Evolutionary conservation across 1,140 invertebrate species (phyloP), one percentile per base, ranked within the genome.

Genomic region (Atta texana): DNA sequence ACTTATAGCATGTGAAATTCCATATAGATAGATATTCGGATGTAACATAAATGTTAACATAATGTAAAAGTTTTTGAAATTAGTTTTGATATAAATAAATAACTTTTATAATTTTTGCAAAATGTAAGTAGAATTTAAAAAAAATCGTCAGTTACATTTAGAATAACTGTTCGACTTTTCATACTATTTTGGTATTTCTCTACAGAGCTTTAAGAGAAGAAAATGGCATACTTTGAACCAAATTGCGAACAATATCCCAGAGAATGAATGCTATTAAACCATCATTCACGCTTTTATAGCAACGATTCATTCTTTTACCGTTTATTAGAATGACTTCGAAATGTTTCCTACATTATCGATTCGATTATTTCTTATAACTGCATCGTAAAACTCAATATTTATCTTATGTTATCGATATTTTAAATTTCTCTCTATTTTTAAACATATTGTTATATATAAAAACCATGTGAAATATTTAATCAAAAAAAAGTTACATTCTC

Each of bases 351-450:
- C 1, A 16, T 80, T 59, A 49, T 68, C 28, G 31, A 55, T 34
- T 66, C 76, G 44, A 66, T 21, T 18, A 53, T 53, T 31, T 7
- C 3, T 16, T 34, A 51, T 78, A 53, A 28, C 39, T 8, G 16
- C 14, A 66, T 51, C 16, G 10, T 64, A 12, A 78, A 69, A 69
- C 63, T 57, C 49, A 63, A 80, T 80, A 55, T 80, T 68, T 68
- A 68, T 39, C 14, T 53, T n/a, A 24, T 5, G 4, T 57, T 80
- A 55, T 39, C 21, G n/a, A 18, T 53, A 57, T 69, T 81, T 57
- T 14, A 69, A 21, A 69, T 80, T 16, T 12, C 28, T 24, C 21
- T 39, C 21, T 55, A 6, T 55, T 34, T 68, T 21, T 16, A 39
- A 31, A 69, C 7, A 24, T 16, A 55, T 34, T 49, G 34, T 8